Conservation (phyloP, 2,797 vertebrate genomes). For the Anas bahamensis region DNA sequence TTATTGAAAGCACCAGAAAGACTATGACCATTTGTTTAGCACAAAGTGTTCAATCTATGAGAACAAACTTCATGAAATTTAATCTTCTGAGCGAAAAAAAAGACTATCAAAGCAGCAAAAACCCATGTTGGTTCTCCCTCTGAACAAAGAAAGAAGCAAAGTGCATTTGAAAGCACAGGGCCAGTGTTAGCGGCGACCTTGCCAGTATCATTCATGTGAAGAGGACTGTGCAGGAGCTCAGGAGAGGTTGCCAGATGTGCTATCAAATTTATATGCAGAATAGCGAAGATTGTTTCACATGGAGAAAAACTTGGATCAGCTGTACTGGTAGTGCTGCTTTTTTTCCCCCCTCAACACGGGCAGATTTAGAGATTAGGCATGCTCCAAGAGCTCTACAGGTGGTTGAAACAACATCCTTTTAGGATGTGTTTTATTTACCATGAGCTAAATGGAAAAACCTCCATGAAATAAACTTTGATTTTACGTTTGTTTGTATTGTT, state of each 20-base stretch:
- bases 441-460: neutral
- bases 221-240: neutral
- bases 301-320: neutral
- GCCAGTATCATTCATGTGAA: neutral
- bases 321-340: neutral
- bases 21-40: slow-evolving; percentile 52
- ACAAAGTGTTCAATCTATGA: slow-evolving; percentile 59
- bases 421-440: accelerated
- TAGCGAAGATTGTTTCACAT: neutral
- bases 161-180: neutral
- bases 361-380: neutral
- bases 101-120: neutral
- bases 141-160: neutral
- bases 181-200: neutral
- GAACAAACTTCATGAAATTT: slow-evolving; percentile 56
- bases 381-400: neutral
- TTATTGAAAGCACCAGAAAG: slow-evolving; percentile 55
- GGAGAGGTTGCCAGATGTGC: neutral
- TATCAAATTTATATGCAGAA: neutral
- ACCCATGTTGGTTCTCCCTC: neutral
- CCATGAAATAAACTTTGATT: neutral
- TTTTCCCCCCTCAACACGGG: too few species aligned
- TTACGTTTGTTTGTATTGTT: neutral
- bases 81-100: slow-evolving; percentile 51
- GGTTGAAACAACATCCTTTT: neutral